phyloP scores from a whole-genome alignment of 1,140 invertebrate species.

The Neodiprion virginianus region DNA sequence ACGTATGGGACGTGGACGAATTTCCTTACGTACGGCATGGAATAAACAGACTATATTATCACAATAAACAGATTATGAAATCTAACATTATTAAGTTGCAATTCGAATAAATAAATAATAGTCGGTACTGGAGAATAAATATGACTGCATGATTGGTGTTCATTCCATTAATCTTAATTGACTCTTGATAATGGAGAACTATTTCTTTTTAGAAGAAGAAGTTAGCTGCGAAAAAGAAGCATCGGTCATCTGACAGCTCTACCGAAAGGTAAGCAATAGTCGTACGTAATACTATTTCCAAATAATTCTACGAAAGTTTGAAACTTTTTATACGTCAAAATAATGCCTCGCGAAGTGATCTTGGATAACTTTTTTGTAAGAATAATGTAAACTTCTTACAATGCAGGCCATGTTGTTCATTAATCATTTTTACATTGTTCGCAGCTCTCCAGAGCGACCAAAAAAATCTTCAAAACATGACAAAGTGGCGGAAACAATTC shows the following conservation, averaged over 20 bases:
- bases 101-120: neutral
- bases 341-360: neutral
- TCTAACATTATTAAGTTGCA: neutral
- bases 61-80: neutral
- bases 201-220: conserved; percentile 59
- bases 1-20: too few relatives aligned
- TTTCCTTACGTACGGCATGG: neutral
- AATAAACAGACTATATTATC: neutral
- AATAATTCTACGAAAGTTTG: conserved; percentile 20
- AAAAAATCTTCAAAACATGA: conserved; percentile 47
- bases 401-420: neutral
- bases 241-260: conserved; percentile 50
- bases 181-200: conserved; percentile 28
- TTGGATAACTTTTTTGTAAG: neutral
- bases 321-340: conserved; percentile 12
- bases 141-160: conserved; percentile 55
- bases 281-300: conserved; percentile 11
- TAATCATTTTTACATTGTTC: conserved; percentile 7
- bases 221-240: conserved; percentile 48
- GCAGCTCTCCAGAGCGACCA: conserved; percentile 47
- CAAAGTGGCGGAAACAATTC: conserved; percentile 35
- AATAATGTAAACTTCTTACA: too few relatives aligned
- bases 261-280: conserved; percentile 46
- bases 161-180: conserved; percentile 10
- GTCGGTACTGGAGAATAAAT: conserved; percentile 19